These are phyloP conservation scores for Amblyteles armatorius DNA, from an alignment of 2,888 invertebrate species.

Conservation along the genomic window DNA sequence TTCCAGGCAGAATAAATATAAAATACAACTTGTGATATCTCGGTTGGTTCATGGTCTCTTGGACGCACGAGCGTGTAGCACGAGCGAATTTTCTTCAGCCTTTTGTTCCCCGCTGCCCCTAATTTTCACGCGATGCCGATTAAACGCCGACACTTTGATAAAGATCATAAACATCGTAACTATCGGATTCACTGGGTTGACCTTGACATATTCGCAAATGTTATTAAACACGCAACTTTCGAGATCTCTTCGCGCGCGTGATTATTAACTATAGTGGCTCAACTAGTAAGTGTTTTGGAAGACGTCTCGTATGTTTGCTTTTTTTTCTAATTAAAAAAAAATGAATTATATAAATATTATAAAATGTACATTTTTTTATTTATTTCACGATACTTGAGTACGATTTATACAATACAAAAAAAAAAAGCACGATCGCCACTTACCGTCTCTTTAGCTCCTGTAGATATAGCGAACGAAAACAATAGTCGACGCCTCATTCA, in stretches of 20 bases:
- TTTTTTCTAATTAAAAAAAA: slow-evolving; percentile 21
- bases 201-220: slow-evolving; percentile 77
- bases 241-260: slow-evolving; percentile 50
- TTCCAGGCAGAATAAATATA: slow-evolving; percentile 27
- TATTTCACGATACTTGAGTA: slow-evolving; percentile 67
- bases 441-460: slow-evolving; percentile 10
- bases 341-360: slow-evolving; percentile 65
- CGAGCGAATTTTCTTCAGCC: slow-evolving; percentile 18
- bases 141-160: background rate
- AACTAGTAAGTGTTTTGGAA: background rate
- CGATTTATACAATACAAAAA: slow-evolving; percentile 70
- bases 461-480: slow-evolving; percentile 1
- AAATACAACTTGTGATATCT: slow-evolving; percentile 48
- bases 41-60: slow-evolving; percentile 47
- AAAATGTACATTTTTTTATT: slow-evolving; percentile 72
- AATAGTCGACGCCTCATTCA: slow-evolving; percentile 23
- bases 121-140: slow-evolving; percentile 15
- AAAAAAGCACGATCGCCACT: slow-evolving; percentile 44
- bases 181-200: slow-evolving; percentile 54
- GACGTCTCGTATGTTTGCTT: background rate
- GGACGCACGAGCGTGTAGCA: slow-evolving; percentile 37
- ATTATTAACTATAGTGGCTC: background rate
- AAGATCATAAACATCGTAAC: slow-evolving; percentile 24
- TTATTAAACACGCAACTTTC: slow-evolving; percentile 51
- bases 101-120: slow-evolving; percentile 3